phyloP scores from a whole-genome alignment of 2,113 vertebrate genomes.

The Ardeotis arabs region DNA sequence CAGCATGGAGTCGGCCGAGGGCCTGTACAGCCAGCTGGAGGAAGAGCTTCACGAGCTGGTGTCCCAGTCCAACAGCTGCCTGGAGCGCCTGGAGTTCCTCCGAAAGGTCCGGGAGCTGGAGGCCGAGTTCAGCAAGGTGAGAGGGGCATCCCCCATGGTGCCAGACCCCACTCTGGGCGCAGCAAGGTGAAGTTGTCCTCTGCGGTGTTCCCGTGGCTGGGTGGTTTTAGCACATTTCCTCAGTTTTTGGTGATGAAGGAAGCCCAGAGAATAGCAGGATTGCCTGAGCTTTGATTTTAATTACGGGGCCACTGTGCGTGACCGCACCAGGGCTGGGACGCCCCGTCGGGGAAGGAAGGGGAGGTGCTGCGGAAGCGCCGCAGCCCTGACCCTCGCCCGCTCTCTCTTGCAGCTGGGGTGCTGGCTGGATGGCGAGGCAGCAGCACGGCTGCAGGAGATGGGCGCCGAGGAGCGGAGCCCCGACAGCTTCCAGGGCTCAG shows the following conservation, averaged over 20 bases:
- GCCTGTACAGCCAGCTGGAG: conserved; percentile 87
- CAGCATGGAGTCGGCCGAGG: conserved; percentile 76
- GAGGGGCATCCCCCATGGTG: not conserved
- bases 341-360: not conserved
- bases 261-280: not conserved
- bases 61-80: conserved; percentile 86
- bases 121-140: conserved; percentile 79
- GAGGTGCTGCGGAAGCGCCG: not conserved
- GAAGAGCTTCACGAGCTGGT: conserved; percentile 89
- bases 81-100: conserved; percentile 84
- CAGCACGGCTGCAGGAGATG: conserved; percentile 73
- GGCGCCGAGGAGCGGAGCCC: conserved; percentile 71
- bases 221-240: not conserved
- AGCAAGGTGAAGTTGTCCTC: not conserved
- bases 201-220: fast-evolving
- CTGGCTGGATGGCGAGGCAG: conserved; percentile 87
- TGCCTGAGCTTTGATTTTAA: not conserved
- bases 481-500: conserved; percentile 70
- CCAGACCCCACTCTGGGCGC: not conserved
- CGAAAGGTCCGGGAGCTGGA: conserved; percentile 78
- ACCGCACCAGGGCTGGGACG: not conserved
- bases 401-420: conserved; percentile 77
- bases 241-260: not conserved
- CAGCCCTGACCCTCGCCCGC: not conserved
- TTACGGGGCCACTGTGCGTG: fast-evolving